phyloP scores from a whole-genome alignment of 2,113 vertebrate genomes.

The Lipophrys pholis region DNA sequence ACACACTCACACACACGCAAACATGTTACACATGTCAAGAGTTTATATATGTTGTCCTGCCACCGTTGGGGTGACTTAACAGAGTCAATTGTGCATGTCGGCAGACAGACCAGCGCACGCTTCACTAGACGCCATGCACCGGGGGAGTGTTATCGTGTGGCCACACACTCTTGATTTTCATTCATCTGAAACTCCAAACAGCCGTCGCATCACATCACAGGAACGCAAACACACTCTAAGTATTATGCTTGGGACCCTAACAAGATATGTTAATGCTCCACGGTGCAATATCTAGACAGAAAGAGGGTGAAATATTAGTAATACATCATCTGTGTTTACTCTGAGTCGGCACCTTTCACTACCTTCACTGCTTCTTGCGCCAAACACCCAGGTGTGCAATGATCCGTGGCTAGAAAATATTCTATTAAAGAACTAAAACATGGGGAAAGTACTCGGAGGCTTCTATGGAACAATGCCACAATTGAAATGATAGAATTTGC shows the following conservation, averaged over 20 bases:
- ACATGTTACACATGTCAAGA: background rate
- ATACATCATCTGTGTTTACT: background rate
- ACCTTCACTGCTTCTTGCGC: background rate
- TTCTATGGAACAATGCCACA: conserved; percentile 7
- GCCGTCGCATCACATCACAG: conserved; percentile 31
- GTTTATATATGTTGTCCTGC: conserved; percentile 36
- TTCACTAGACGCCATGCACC: conserved; percentile 45
- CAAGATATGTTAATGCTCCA: no score
- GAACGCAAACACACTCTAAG: conserved; percentile 14
- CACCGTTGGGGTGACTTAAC: conserved; percentile 39
- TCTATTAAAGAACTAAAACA: no score
- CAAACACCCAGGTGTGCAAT: conserved; percentile 1
- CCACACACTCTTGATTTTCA: conserved; percentile 52
- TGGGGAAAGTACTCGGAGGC: no score
- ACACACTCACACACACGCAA: conserved; percentile 1
- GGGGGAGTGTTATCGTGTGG: conserved; percentile 43
- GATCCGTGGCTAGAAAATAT: background rate
- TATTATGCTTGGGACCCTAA: no score
- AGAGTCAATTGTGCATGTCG: conserved; percentile 57
- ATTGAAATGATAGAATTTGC: background rate
- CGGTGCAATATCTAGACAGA: no score
- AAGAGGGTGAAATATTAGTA: conserved; percentile 12
- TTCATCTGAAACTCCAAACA: conserved; percentile 66
- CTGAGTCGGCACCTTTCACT: background rate
- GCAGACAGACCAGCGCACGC: conserved; percentile 56